A percentile compares a stretch with the other conserved stretches of the same genome.
These are phyloP conservation scores for Scyliorhinus canicula DNA, from an alignment of 2,797 vertebrate species.

Conservation along the genomic window DNA sequence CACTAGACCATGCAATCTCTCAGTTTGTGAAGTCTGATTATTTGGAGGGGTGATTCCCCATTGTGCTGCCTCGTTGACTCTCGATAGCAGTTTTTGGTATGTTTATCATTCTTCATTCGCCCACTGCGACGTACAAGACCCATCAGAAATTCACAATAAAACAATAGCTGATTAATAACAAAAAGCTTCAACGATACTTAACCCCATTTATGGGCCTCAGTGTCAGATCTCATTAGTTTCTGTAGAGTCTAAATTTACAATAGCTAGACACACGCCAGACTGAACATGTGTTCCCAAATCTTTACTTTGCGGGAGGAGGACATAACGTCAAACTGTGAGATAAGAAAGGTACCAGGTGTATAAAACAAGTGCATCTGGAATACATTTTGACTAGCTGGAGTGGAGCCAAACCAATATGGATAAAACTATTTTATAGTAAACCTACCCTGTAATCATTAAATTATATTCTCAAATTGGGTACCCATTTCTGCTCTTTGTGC, in stretches of 20 bases:
- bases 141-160: neutral
- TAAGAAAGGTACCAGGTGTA: slow-evolving; percentile 13
- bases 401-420: neutral
- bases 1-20: neutral
- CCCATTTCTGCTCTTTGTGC: neutral
- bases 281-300: slow-evolving; percentile 18
- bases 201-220: slow-evolving; percentile 19
- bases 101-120: neutral
- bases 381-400: neutral
- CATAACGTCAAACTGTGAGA: neutral
- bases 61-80: neutral
- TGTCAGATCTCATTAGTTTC: slow-evolving; percentile 1
- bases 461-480: slow-evolving; percentile 17
- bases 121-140: neutral
- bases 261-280: neutral
- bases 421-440: slow-evolving; percentile 18
- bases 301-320: neutral
- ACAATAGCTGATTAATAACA: neutral
- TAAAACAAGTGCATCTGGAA: neutral
- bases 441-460: neutral
- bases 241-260: neutral
- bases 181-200: neutral
- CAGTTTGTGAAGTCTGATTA: neutral
- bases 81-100: neutral
- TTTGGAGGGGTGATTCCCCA: neutral